Evolutionary conservation across 2,888 invertebrate genomes (phyloP).

Genomic region (Synanthedon vespiformis): DNA sequence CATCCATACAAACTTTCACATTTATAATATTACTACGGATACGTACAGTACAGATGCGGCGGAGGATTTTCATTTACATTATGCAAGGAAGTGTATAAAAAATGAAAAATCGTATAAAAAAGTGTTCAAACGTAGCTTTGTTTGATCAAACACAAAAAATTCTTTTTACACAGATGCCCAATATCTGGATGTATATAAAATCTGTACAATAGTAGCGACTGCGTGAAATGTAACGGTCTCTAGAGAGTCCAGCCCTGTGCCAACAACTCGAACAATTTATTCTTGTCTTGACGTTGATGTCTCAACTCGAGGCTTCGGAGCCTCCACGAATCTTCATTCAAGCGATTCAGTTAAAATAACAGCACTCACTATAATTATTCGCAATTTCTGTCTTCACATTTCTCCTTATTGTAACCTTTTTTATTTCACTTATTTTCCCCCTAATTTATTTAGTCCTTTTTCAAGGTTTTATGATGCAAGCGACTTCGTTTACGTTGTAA

Average conservation of each 20-base stretch:
- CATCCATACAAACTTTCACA: too few species aligned
- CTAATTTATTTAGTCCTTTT: background rate
- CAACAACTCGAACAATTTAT: constrained; percentile 14
- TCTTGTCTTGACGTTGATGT: constrained; percentile 12
- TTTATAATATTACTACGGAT: fast-evolving
- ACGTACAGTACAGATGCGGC: too few species aligned
- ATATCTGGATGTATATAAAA: background rate
- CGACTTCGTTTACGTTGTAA: too few species aligned
- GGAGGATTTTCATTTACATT: too few species aligned
- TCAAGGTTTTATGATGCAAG: too few species aligned
- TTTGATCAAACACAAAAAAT: too few species aligned
- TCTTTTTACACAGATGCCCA: too few species aligned
- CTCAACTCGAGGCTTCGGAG: constrained; percentile 6
- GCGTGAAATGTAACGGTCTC: background rate
- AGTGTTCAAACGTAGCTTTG: too few species aligned
- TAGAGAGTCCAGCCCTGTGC: background rate
- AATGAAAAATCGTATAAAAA: too few species aligned
- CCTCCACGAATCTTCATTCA: background rate
- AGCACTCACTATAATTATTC: background rate
- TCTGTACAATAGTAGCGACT: background rate
- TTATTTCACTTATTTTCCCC: background rate
- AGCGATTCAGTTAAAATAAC: background rate
- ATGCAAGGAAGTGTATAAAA: too few species aligned
- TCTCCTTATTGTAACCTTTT: background rate
- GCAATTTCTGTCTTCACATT: background rate